Evolutionary conservation across 2,113 vertebrate species (phyloP).

Genomic region (Hystrix brachyura): DNA sequence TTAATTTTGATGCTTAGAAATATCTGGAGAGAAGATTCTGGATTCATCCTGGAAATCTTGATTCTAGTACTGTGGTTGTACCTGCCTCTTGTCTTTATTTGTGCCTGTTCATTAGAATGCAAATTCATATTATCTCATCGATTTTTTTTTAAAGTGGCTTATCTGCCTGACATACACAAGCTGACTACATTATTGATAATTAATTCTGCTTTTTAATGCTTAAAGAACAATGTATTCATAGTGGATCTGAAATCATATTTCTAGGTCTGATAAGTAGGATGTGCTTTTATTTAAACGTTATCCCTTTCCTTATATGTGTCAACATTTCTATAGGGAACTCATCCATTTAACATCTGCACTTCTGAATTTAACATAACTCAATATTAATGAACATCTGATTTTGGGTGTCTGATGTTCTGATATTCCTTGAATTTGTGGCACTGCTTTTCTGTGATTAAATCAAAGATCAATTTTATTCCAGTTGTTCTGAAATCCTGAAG

Average conservation of each 20-base stretch:
- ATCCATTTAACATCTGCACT: neutral
- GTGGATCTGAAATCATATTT: constrained; percentile 62
- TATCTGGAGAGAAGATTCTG: constrained; percentile 52
- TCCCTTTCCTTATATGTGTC: neutral
- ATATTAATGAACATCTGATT: neutral
- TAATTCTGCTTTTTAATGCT: constrained; percentile 79
- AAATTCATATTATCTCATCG: constrained; percentile 74
- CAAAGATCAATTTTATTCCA: constrained; percentile 35
- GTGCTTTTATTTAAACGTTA: constrained; percentile 41
- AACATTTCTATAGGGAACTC: constrained; percentile 27
- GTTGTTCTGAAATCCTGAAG: constrained; percentile 55
- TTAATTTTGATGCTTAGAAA: constrained; percentile 34
- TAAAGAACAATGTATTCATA: constrained; percentile 69
- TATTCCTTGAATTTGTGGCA: neutral
- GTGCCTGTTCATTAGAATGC: constrained; percentile 69
- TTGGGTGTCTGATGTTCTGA: neutral
- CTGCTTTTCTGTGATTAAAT: neutral
- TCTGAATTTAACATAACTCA: neutral
- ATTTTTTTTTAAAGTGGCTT: constrained; percentile 80
- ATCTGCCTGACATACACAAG: constrained; percentile 68
- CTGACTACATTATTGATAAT: constrained; percentile 77
- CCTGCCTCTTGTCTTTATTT: constrained; percentile 40
- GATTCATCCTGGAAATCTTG: constrained; percentile 28
- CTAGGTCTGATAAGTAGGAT: constrained; percentile 42
- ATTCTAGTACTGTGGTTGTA: neutral